Conservation (phyloP, 2,113 vertebrate species). For the Colius striatus region DNA sequence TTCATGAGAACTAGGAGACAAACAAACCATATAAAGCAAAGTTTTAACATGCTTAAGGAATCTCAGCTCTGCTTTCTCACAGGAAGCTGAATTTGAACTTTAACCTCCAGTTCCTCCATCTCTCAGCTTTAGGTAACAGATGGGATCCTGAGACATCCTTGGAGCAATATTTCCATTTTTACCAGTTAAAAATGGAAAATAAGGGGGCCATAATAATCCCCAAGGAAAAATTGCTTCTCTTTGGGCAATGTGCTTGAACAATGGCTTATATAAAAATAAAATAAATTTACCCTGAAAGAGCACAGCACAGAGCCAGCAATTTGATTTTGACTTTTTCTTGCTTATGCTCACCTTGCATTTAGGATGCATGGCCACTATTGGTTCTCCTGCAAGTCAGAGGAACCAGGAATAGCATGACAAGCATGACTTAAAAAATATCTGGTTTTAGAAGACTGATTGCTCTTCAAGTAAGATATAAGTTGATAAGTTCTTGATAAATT, state of each 20-base stretch:
- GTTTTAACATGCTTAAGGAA: background rate
- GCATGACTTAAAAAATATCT: background rate
- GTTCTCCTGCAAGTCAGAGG: background rate
- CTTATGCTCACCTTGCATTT: background rate
- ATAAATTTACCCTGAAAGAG: background rate
- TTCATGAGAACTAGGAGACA: background rate
- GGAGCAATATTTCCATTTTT: background rate
- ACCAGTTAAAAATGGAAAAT: background rate
- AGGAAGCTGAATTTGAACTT: slow-evolving; percentile 2
- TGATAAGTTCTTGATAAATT: background rate
- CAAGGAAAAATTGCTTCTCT: background rate
- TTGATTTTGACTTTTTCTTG: background rate
- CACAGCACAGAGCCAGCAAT: background rate
- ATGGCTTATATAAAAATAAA: background rate
- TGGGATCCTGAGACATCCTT: background rate
- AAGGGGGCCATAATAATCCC: background rate
- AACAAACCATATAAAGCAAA: slow-evolving; percentile 3
- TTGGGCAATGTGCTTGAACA: background rate
- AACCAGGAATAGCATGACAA: background rate
- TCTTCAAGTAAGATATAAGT: background rate
- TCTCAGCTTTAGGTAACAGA: slow-evolving; percentile 18
- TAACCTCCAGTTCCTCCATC: background rate
- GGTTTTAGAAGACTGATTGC: background rate
- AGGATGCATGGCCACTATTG: accelerated
- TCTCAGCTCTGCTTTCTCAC: background rate